Evolutionary conservation across 2,888 invertebrate genomes (phyloP), one percentile per base, ranked within the genome.

Genomic region (Caenorhabditis sulstoni): DNA sequence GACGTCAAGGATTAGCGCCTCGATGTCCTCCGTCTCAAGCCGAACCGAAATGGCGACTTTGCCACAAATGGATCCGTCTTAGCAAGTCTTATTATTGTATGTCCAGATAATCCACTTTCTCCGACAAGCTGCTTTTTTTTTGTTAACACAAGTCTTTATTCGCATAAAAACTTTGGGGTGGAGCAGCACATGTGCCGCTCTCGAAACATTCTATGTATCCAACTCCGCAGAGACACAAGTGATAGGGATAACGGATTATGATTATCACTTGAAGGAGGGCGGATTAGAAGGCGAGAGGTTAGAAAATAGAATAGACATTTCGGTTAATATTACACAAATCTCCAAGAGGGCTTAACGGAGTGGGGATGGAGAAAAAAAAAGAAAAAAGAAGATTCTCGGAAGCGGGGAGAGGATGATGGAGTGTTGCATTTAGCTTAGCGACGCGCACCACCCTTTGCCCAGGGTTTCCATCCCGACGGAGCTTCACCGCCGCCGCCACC

Each of bases 401-500:
- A 29, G 29, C 3, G 29, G 29, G 29, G n/a, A n/a, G n/a, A n/a
- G n/a, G n/a, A n/a, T n/a, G n/a, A n/a, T n/a, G n/a, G n/a, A n/a
- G 29, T 44, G 47, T 41, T 20, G 35, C 41, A 57, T 59, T 47
- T 44, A 55, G 59, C 41, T 64, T 65, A 73, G 49, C 64, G 73
- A 52, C 64, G 73, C 29, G 64, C 73, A 23, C 66, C 71, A 45
- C 73, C 73, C 61, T 78, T 79, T 14, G 82, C 77, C 84, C 84
- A 85, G 9, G 85, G 84, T 66, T 84, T 84, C 85, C 85, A 85
- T 49, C 78, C 83, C 12, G 47, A 47, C 20, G 85, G 84, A 9
- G 79, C 79, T 41, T 80, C 79, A 16, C 81, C 81, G 35, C 81
- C 82, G 39, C 83, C 83, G 12, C 83, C 83, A 14, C 81, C 83